phyloP scores from a whole-genome alignment of 2,888 invertebrate genomes.

The Aleiodes alternator region DNA sequence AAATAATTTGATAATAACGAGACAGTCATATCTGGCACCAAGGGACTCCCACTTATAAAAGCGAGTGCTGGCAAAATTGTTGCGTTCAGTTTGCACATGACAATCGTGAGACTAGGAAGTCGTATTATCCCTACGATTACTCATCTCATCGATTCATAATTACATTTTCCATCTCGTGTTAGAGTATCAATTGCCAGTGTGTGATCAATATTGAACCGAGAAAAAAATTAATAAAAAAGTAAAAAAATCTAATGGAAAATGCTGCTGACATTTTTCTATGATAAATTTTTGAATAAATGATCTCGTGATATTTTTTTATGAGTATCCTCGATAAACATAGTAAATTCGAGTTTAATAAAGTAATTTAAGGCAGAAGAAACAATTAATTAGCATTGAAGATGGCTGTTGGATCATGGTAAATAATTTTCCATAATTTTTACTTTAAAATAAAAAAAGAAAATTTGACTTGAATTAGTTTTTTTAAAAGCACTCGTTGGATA shows the following conservation, averaged over 20 bases:
- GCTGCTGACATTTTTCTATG: too few species aligned
- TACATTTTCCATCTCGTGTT: neutral
- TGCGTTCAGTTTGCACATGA: slow-evolving; percentile 64
- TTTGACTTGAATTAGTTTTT: neutral
- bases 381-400: slow-evolving; percentile 12
- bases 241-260: too few species aligned
- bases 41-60: slow-evolving; percentile 65
- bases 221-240: too few species aligned
- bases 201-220: too few species aligned
- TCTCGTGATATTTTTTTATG: too few species aligned
- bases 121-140: slow-evolving; percentile 6
- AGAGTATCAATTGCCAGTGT: too few species aligned
- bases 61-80: slow-evolving; percentile 61
- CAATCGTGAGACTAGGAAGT: slow-evolving; percentile 46
- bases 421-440: neutral
- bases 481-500: neutral
- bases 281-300: too few species aligned
- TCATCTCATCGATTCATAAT: neutral
- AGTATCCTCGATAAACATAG: too few species aligned
- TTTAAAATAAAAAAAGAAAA: neutral
- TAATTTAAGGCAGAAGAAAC: neutral
- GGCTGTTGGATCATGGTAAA: slow-evolving; percentile 37
- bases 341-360: neutral
- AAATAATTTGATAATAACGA: neutral
- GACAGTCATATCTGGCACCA: neutral